These are phyloP conservation scores for Holocentrus rufus DNA, from an alignment of 2,797 vertebrate species.

Conservation along the genomic window DNA sequence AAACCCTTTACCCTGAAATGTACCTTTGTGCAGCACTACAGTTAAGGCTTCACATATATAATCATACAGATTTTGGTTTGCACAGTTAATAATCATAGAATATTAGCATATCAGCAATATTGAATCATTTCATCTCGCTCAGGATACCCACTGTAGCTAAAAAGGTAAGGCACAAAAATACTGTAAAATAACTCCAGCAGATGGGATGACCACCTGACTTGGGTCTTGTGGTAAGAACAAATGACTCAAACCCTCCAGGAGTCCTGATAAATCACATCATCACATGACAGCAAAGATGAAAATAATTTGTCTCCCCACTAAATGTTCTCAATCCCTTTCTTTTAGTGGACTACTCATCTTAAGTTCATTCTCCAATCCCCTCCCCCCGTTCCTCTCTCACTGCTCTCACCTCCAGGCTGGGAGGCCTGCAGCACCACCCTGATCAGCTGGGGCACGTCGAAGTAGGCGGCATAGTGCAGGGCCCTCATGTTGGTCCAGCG, in stretches of 20 bases:
- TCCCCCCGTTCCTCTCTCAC: background rate
- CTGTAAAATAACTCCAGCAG: too few relatives aligned
- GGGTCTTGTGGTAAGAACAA: background rate
- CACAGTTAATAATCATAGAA: background rate
- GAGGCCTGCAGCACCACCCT: conserved; percentile 89
- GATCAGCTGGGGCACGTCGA: conserved; percentile 95
- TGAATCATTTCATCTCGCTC: background rate
- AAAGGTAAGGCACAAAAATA: background rate
- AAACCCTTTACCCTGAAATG: background rate
- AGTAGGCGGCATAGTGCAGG: conserved; percentile 97
- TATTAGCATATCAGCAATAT: background rate
- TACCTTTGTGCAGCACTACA: too few relatives aligned
- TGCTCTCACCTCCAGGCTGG: conserved; percentile 89
- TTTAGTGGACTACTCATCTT: background rate
- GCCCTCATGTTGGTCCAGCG: conserved; percentile 99
- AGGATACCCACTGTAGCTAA: background rate
- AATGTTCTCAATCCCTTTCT: background rate
- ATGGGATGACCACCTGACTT: background rate
- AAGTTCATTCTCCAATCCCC: background rate
- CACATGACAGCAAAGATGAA: background rate
- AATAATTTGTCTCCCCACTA: background rate
- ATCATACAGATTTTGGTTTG: background rate
- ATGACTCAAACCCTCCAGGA: background rate
- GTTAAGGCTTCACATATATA: too few relatives aligned
- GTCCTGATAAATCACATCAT: background rate